Evolutionary conservation across 2,888 invertebrate genomes (phyloP).

Genomic region (Drosophila kokeensis): DNA sequence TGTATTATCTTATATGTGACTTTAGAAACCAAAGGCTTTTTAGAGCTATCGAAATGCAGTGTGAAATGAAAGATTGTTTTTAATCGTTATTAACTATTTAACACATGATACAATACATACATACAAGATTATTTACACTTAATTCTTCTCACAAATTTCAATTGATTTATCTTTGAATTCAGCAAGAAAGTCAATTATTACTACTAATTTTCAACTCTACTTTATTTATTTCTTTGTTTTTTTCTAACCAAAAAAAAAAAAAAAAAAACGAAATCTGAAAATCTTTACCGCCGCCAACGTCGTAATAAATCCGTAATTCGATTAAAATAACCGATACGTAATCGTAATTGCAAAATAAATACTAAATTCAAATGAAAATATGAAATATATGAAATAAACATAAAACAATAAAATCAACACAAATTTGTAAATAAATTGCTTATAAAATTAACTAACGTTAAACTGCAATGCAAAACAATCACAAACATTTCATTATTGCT

Average conservation of each 20-base stretch:
- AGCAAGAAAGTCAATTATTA: conserved; percentile 40
- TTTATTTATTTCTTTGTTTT: conserved; percentile 69
- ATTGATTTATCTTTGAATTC: conserved; percentile 52
- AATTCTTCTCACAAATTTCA: conserved; percentile 39
- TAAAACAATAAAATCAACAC: conserved; percentile 24
- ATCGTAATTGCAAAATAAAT: conserved; percentile 33
- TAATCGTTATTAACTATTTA: conserved; percentile 10
- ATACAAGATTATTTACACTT: conserved; percentile 20
- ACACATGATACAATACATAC: conserved; percentile 28
- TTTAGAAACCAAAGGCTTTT: conserved; percentile 20
- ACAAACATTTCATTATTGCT: conserved; percentile 47
- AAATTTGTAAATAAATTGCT: conserved; percentile 41
- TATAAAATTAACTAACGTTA: conserved; percentile 36
- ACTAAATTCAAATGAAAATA: conserved; percentile 9
- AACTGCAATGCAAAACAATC: conserved; percentile 51
- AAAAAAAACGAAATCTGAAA: conserved; percentile 46
- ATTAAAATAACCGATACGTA: conserved; percentile 43
- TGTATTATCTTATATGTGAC: not conserved
- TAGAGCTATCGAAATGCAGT: conserved; percentile 16
- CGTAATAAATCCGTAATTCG: conserved; percentile 43
- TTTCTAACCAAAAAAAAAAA: conserved; percentile 28
- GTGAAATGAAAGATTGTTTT: conserved; percentile 8
- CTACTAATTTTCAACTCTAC: conserved; percentile 73
- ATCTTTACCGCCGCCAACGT: conserved; percentile 57
- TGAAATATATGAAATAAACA: conserved; percentile 15